phyloP scores from a whole-genome alignment of 2,113 vertebrate genomes.

The Oryzias melastigma region DNA sequence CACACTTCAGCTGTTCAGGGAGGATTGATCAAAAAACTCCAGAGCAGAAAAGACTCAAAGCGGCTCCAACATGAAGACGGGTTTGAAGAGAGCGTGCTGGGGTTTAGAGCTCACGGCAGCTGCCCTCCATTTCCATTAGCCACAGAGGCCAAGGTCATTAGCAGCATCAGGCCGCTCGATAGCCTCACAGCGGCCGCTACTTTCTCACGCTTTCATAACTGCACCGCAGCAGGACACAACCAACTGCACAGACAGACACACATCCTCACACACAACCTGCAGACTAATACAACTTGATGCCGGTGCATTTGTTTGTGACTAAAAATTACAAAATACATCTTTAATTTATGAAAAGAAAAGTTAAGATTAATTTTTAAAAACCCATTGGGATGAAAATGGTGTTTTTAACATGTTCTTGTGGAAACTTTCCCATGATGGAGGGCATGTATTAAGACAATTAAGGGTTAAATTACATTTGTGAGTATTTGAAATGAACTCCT shows the following conservation, averaged over 20 bases:
- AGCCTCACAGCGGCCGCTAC: conserved; percentile 22
- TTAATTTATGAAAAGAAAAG: no score
- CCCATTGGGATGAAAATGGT: no score
- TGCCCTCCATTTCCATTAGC: conserved; percentile 77
- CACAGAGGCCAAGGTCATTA: conserved; percentile 73
- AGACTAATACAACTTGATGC: conserved; percentile 4
- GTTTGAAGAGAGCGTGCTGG: neutral
- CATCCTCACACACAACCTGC: conserved; percentile 19
- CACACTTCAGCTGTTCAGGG: no score
- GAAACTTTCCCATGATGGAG: no score
- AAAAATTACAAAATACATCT: no score
- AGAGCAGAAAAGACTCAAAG: neutral
- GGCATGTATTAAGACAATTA: no score
- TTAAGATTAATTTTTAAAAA: no score
- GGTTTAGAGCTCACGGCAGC: neutral
- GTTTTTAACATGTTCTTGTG: no score
- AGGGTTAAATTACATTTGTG: no score
- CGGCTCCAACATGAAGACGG: neutral
- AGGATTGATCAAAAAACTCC: neutral
- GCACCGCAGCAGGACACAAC: conserved; percentile 40
- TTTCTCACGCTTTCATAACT: conserved; percentile 50
- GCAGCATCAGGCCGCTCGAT: conserved; percentile 59
- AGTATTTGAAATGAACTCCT: no score
- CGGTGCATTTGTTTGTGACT: no score
- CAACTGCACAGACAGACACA: conserved; percentile 12